Evolutionary conservation across 2,888 invertebrate species (phyloP).

Genomic region (Drosophila melanosoma): DNA sequence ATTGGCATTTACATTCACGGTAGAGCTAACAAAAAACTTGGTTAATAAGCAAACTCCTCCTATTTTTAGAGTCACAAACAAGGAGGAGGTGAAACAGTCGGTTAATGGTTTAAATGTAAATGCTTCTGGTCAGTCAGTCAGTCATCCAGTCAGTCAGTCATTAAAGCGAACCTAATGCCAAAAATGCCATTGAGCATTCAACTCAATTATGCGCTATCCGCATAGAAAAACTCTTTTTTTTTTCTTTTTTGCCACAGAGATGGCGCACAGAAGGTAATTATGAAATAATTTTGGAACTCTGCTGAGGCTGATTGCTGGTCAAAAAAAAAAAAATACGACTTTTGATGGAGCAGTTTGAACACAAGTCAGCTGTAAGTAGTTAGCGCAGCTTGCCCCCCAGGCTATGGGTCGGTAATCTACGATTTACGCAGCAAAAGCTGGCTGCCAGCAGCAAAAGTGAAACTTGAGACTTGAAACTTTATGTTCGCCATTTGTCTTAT

Average conservation of each 20-base stretch:
- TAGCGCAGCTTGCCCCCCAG: conserved; percentile 36
- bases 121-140: conserved; percentile 22
- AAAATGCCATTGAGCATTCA: conserved; percentile 43
- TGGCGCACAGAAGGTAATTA: conserved; percentile 46
- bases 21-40: conserved; percentile 1
- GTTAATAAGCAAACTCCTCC: not conserved
- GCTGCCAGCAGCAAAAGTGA: conserved; percentile 58
- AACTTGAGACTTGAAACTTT: conserved; percentile 71
- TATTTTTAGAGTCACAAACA: not conserved
- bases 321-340: conserved; percentile 17
- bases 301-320: conserved; percentile 17
- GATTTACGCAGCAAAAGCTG: conserved; percentile 28
- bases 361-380: not conserved
- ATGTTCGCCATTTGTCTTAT: conserved; percentile 50
- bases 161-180: conserved; percentile 45
- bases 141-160: conserved; percentile 1
- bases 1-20: not conserved
- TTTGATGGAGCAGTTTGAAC: conserved; percentile 22
- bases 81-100: conserved; percentile 18
- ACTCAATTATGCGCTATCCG: conserved; percentile 50
- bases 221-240: conserved; percentile 16
- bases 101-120: conserved; percentile 34
- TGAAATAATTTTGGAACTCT: conserved; percentile 41
- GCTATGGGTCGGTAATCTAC: conserved; percentile 54
- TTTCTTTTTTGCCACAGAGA: conserved; percentile 11